These are phyloP conservation scores for Cervus canadensis DNA, from an alignment of 2,113 vertebrate species.

Conservation along the genomic window DNA sequence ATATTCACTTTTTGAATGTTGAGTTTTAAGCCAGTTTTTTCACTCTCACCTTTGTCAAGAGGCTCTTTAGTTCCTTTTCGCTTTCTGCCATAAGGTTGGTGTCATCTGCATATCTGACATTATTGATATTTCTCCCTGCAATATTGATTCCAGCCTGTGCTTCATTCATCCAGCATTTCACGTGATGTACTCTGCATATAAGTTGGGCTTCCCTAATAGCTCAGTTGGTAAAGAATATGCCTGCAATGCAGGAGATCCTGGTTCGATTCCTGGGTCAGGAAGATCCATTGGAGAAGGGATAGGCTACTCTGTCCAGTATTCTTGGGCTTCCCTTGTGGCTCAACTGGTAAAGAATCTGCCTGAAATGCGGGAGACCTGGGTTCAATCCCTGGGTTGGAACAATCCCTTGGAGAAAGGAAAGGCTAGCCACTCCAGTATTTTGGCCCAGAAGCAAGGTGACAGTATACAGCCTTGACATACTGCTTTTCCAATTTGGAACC, in stretches of 20 bases:
- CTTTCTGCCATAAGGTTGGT: neutral
- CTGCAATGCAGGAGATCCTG: neutral
- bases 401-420: neutral
- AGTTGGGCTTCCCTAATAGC: neutral
- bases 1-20: neutral
- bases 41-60: neutral
- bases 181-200: neutral
- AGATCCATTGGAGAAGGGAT: neutral
- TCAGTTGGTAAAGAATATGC: neutral
- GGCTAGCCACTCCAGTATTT: neutral
- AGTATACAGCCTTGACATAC: neutral
- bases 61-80: neutral
- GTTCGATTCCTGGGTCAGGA: neutral
- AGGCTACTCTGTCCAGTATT: neutral
- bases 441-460: neutral
- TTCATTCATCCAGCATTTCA: neutral
- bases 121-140: neutral
- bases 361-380: rapidly evolving
- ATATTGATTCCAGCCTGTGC: neutral
- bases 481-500: neutral
- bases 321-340: neutral
- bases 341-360: neutral
- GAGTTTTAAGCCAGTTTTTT: neutral
- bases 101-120: neutral
- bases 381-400: neutral